phyloP scores from a whole-genome alignment of 2,113 vertebrate genomes.

The Merops nubicus region DNA sequence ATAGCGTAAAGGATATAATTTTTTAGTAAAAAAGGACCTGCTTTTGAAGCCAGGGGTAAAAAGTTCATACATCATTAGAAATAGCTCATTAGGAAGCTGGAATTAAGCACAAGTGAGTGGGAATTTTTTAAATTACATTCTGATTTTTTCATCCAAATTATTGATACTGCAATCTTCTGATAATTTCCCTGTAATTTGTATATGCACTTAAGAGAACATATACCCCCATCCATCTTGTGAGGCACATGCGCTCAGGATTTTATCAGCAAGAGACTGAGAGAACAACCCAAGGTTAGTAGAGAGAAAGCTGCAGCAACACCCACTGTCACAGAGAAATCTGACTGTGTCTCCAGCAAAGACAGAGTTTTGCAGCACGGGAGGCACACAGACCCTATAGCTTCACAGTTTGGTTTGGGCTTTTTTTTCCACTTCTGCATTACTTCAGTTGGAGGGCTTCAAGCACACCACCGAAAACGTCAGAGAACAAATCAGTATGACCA shows the following conservation, averaged over 20 bases:
- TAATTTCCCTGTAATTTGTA: neutral
- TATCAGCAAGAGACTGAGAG: neutral
- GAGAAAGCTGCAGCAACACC: neutral
- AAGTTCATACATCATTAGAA: neutral
- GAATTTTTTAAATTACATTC: neutral
- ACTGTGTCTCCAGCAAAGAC: neutral
- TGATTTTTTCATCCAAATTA: neutral
- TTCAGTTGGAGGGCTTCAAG: neutral
- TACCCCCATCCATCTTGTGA: neutral
- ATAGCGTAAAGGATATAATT: rapidly evolving
- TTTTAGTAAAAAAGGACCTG: neutral
- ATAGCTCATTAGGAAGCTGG: neutral
- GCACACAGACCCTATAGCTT: neutral
- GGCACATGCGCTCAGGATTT: neutral
- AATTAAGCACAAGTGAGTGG: neutral
- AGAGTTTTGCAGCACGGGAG: neutral
- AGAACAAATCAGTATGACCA: neutral
- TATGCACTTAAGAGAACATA: neutral
- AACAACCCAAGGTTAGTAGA: neutral
- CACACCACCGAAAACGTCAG: neutral
- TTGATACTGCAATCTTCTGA: neutral
- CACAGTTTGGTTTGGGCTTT: neutral
- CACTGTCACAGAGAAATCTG: neutral
- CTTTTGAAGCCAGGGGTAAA: neutral
- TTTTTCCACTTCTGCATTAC: neutral